Evolutionary conservation across 2,113 vertebrate species (phyloP).

Genomic region (Pavo muticus): DNA sequence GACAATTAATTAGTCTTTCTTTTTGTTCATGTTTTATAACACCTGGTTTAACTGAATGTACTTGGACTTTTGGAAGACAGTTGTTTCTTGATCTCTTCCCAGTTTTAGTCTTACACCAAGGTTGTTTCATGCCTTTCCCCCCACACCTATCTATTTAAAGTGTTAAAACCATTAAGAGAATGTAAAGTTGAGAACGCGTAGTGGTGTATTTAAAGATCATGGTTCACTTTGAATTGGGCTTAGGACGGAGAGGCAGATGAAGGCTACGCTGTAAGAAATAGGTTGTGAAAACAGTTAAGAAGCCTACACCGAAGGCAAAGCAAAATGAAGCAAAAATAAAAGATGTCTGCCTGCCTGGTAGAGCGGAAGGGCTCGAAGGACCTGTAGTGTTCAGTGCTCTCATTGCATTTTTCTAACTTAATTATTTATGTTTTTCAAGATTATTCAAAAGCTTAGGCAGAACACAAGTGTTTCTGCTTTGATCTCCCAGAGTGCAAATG

Average conservation of each 20-base stretch:
- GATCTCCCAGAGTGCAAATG: not conserved
- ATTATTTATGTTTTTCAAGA: slow-evolving; percentile 46
- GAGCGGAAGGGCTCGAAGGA: not conserved
- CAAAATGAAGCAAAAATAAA: not conserved
- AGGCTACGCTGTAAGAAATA: not conserved
- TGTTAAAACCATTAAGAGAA: slow-evolving; percentile 30
- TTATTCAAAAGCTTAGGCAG: slow-evolving; percentile 13
- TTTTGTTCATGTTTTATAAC: not conserved
- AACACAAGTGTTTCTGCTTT: slow-evolving; percentile 3
- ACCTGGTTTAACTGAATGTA: not conserved
- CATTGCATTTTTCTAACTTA: not conserved
- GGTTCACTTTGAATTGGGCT: not conserved
- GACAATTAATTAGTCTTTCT: not conserved
- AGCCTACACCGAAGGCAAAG: not conserved
- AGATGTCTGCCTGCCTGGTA: not conserved
- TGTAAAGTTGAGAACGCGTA: not conserved
- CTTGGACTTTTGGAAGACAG: not conserved
- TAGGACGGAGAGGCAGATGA: not conserved
- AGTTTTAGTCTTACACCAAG: not conserved
- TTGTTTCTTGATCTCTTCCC: not conserved
- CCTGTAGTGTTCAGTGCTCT: not conserved
- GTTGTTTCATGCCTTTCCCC: not conserved
- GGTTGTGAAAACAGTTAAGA: not conserved
- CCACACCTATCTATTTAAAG: slow-evolving; percentile 11
- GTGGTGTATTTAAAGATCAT: slow-evolving; percentile 11